phyloP scores from a whole-genome alignment of 2,888 invertebrate genomes.

The Laothoe populi region DNA sequence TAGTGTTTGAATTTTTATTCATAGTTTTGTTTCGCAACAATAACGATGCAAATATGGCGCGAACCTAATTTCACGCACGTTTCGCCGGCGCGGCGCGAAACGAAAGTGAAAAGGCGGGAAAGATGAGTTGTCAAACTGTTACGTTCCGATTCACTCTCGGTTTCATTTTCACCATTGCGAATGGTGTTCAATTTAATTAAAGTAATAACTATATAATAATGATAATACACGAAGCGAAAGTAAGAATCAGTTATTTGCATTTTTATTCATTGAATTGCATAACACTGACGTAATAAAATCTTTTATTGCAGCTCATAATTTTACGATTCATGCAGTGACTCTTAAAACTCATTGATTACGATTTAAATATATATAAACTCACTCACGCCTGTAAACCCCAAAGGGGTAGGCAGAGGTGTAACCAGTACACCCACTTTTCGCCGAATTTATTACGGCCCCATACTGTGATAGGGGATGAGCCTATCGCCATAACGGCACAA shows the following conservation, averaged over 20 bases:
- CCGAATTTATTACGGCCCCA: too few relatives aligned
- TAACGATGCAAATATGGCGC: conserved; percentile 38
- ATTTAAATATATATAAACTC: too few relatives aligned
- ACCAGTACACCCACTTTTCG: too few relatives aligned
- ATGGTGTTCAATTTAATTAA: conserved; percentile 10
- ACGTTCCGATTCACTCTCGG: conserved; percentile 56
- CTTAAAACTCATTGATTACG: background rate
- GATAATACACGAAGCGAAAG: conserved; percentile 10
- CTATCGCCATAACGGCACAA: too few relatives aligned
- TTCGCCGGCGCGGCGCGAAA: conserved; percentile 48
- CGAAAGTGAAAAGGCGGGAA: conserved; percentile 65
- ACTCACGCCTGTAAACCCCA: too few relatives aligned
- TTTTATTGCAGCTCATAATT: background rate
- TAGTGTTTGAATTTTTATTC: conserved; percentile 28
- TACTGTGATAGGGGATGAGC: too few relatives aligned
- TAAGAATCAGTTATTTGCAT: background rate
- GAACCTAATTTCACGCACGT: conserved; percentile 47
- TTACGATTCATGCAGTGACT: background rate
- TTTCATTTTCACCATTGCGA: conserved; percentile 39
- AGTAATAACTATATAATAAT: background rate
- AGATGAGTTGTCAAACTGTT: conserved; percentile 55
- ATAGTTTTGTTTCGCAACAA: conserved; percentile 27
- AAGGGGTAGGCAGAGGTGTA: too few relatives aligned
- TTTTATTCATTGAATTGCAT: background rate
- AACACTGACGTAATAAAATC: background rate